Evolutionary conservation across 2,888 invertebrate species (phyloP), one percentile per base, ranked within the genome.

Genomic region (Aporophyla lueneburgensis): DNA sequence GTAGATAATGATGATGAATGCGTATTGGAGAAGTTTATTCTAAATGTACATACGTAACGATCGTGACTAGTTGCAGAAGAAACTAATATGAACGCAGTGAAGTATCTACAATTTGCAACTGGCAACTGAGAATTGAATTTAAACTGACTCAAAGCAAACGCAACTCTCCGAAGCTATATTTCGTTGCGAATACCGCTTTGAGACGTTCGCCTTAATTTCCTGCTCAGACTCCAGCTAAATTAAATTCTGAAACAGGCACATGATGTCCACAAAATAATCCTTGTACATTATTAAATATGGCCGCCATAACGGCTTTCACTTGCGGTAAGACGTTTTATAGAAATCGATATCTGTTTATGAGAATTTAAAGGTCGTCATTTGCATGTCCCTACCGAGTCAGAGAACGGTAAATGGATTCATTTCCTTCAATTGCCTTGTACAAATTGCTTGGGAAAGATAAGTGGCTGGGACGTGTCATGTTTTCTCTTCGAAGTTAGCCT

Each of bases 371-470:
- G 51, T 72, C 49, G 71, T 74, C 81, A 79, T 86, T 86, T 83
- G 74, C 77, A 77, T 62, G 56, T 72, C 76, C 71, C 61, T 68
- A 66, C 56, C 53, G 65, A 68, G 66, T 70, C 76, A 78, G n/a
- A 61, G 65, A 66, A 71, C 66, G 43, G 59, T 68, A 59, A 78
- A 78, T 72, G 73, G 74, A 76, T 73, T 75, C 59, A 78, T 83
- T 83, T 74, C 76, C 63, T 78, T 71, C 62, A 73, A 72, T 73
- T 78, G 78, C 58, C 63, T 56, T 58, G 27, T 59, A 79, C 75
- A 80, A 84, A 84, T 82, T 84, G 68, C 71, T 63, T 49, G 49
- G 24, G 53, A 76, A 78, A 80, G 62, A 67, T 76, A 80, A 70
- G 76, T 75, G 51, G n/a, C 16, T 53, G n/a, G 12, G 10, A 74